Base-by-base conservation (phyloP, 2,797 vertebrate species). In the Mastacembelus armatus region DNA sequence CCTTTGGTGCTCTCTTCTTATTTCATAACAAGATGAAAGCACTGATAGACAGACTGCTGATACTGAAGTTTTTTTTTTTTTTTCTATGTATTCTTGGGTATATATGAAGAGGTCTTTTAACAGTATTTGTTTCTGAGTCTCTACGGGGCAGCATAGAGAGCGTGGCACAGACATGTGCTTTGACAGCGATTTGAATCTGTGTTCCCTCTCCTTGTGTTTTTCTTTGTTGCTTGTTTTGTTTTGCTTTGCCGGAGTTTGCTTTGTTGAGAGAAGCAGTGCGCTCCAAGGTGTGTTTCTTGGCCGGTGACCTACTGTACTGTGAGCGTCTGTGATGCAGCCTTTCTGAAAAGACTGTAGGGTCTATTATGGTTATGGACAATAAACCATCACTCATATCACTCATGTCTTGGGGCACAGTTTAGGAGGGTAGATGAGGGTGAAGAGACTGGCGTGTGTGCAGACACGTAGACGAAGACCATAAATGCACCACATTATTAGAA, bases 381-480 rank as follows among this genome's bases (percentile, higher is more conserved):
- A 94, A 95, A 94, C 94, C 94, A 93, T 92, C 87, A 90, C 87
- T 85, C 88, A 84, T 81, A 91, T 93, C 84, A 89, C 89, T 91
- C 87, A 78, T 88, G 84, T 91, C 91, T 90, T 88, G 84, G 61
- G 52, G 76, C 80, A 86, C 84, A 88, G 85, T 88, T 85, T 88
- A 27, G 19, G 67, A 79, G 74, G 65, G 65, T 48, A 44, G 50
- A 74, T 59, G 48, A 56, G 78, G 78, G 67, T 16, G 47, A 77
- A 16, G 39, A 36, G 64, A 10, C 14, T 0, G 10, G 18, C 4
- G 42, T 66, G 47, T 11, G 0, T 30, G 57, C 24, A 55, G 48
- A 76, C 57, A 60, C 67, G 43, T 39, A 49, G 59, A 27, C 19
- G 21, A 2, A 26, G 30, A 52, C 15, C 14, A 39, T 66, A 48